phyloP scores from a whole-genome alignment of 1,140 invertebrate species.

The Sitobion miscanthi region DNA sequence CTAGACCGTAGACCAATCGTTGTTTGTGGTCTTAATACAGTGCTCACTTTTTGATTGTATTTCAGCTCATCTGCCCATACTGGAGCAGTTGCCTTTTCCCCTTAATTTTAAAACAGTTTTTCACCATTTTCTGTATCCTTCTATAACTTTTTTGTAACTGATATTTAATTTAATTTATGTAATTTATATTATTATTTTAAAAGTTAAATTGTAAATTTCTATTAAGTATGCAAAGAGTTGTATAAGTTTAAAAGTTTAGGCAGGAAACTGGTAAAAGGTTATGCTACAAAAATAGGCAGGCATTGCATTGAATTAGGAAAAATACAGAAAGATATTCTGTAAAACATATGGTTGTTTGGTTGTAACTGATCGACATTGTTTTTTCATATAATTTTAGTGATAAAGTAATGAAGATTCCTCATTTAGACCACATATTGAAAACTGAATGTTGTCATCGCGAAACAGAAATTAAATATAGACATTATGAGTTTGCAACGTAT shows the following conservation, averaged over 20 bases:
- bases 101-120: not conserved
- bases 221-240: not conserved
- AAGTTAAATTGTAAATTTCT: not conserved
- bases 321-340: not conserved
- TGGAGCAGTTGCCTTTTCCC: too few relatives aligned
- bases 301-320: not conserved
- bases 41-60: too few relatives aligned
- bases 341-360: not conserved
- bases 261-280: not conserved
- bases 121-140: not conserved
- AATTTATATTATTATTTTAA: not conserved
- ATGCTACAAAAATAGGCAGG: not conserved
- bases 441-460: not conserved
- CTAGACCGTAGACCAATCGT: too few relatives aligned
- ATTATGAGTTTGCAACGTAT: not conserved
- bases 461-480: not conserved
- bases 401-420: not conserved
- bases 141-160: not conserved
- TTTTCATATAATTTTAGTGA: not conserved
- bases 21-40: too few relatives aligned
- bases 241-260: not conserved
- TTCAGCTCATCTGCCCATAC: too few relatives aligned
- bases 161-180: not conserved
- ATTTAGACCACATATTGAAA: not conserved
- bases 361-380: not conserved